Percentiles rank a stretch among this genome's conserved stretches.
Evolutionary conservation across 2,113 vertebrate genomes (phyloP).

Genomic region (Rhinolophus ferrumequinum): DNA sequence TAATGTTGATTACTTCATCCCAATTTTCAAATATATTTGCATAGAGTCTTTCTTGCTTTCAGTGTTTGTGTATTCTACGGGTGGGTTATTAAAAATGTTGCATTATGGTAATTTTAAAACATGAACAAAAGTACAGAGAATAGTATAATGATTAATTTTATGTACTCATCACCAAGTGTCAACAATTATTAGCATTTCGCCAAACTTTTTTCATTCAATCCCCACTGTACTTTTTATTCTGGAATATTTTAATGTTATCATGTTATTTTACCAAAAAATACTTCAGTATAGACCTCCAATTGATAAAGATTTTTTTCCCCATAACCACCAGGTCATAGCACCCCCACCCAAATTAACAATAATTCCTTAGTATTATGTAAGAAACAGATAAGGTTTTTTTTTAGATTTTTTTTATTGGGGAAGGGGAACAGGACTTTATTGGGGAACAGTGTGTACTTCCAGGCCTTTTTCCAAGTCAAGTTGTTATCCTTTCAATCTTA

Average conservation of each 20-base stretch:
- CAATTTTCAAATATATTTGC: background rate
- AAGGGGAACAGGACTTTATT: too few relatives aligned
- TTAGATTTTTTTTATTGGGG: too few relatives aligned
- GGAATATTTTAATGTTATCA: background rate
- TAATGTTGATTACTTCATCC: background rate
- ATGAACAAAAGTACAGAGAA: background rate
- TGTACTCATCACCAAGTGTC: background rate
- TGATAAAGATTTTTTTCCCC: background rate
- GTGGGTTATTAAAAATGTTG: background rate
- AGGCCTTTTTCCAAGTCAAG: too few relatives aligned
- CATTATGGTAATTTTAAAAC: background rate
- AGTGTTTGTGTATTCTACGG: background rate
- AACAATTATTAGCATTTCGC: conserved; percentile 4
- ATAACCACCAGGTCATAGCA: background rate
- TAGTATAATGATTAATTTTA: background rate
- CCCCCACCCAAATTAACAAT: background rate
- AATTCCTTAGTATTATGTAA: background rate
- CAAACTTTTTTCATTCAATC: background rate
- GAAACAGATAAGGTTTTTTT: background rate
- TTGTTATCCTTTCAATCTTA: too few relatives aligned
- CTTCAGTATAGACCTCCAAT: background rate
- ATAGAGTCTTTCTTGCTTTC: background rate
- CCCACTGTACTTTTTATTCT: background rate
- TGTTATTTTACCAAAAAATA: conserved; percentile 38
- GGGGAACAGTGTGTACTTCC: too few relatives aligned